Evolutionary conservation across 1,140 invertebrate genomes (phyloP), one percentile per base, ranked within the genome.

Genomic region (Meloidogyne floridensis): DNA sequence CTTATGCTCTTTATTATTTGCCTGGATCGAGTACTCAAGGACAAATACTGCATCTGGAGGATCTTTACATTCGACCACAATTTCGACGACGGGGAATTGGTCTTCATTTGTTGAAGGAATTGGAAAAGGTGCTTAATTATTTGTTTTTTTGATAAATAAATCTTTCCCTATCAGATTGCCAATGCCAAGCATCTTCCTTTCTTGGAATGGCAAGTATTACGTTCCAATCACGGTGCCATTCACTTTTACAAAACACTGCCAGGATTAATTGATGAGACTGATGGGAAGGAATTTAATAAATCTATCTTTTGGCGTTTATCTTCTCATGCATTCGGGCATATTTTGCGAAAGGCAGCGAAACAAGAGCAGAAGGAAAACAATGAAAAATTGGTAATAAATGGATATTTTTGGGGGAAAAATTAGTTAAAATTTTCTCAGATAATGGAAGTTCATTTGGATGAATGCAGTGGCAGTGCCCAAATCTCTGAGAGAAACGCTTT

Each of bases 241-340:
- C n/a, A 54, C 10, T 79, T 79, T 47, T 79, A 32, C n/a, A 71
- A 65, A 65, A 43, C 72, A 15, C 11, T 74, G 72, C 59, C 59
- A n/a, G 59, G 59, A n/a, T 65, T 56, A 56, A 77, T 77, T 56
- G 75, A 69, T 69, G 75, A 65, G n/a, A 65, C 75, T 32, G 75
- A 65, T 54, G 75, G 51, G 15, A 69, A 77, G 75, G 51, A 65
- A 65, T 3, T 65, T 7, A 65, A 65, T 8, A 65, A 65, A n/a
- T 65, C 59, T 3, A 65, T 65, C 59, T 65, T 65, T 65, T 65
- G 59, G 59, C 59, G 59, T 65, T 65, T 65, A 65, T 65, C 59
- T 65, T 15, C 59, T n/a, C 59, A 65, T 65, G 15, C 59, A 5
- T 65, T 65, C n/a, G 59, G 59, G 4, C 59, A 65, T 65, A 15